Conservation (phyloP, 2,113 vertebrate genomes). For the Centropristis striata region DNA sequence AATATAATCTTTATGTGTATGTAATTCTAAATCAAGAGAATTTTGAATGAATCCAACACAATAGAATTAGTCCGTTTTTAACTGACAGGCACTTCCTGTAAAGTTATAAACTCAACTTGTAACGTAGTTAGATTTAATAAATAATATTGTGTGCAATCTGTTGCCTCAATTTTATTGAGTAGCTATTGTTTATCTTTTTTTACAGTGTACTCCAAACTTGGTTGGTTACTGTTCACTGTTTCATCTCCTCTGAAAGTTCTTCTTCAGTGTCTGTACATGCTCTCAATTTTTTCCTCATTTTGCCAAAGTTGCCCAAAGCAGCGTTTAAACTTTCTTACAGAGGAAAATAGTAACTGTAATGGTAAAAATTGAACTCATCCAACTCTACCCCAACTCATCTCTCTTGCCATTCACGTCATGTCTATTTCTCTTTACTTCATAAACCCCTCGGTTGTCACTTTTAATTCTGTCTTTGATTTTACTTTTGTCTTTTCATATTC, state of each 20-base stretch:
- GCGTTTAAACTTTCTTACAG: constrained; percentile 23
- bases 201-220: too few species aligned
- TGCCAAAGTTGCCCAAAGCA: constrained; percentile 7
- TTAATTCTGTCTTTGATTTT: constrained; percentile 49
- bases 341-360: neutral
- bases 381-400: neutral
- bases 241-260: constrained; percentile 13
- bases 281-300: neutral
- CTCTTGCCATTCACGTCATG: constrained; percentile 34
- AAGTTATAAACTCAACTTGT: too few species aligned
- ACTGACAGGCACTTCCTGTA: too few species aligned
- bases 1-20: too few species aligned
- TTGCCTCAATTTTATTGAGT: too few species aligned
- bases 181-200: too few species aligned
- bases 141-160: too few species aligned
- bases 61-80: too few species aligned
- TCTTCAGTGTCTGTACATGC: neutral
- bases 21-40: too few species aligned
- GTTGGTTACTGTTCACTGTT: too few species aligned
- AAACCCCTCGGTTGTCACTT: constrained; percentile 13
- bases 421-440: constrained; percentile 20
- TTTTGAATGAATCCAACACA: too few species aligned
- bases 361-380: constrained; percentile 10
- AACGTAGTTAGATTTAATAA: too few species aligned
- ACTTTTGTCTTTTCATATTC: constrained; percentile 52